Conservation (phyloP, 2,797 vertebrate species). For the Argyrosomus regius region DNA sequence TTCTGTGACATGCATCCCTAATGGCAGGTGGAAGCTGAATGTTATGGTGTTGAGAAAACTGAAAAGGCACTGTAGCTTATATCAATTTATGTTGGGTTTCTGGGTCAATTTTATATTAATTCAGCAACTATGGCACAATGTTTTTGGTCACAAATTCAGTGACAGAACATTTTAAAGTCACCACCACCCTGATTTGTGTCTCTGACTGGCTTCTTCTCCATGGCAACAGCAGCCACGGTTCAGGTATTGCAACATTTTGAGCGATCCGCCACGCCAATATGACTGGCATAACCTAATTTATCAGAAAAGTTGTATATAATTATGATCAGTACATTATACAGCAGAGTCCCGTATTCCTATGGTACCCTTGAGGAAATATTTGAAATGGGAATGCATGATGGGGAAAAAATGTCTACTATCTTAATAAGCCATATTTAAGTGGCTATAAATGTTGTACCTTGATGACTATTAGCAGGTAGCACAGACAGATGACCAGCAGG, state of each 20-base stretch:
- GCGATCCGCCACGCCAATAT: neutral
- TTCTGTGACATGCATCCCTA: neutral
- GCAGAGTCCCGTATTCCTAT: neutral
- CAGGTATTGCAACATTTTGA: neutral
- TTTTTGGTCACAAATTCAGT: neutral
- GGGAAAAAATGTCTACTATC: neutral
- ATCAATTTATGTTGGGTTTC: neutral
- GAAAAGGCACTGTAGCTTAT: neutral
- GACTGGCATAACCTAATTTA: neutral
- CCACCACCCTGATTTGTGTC: neutral
- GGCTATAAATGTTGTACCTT: slow-evolving; percentile 78
- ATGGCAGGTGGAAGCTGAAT: neutral
- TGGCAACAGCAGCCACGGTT: neutral
- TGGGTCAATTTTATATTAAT: neutral
- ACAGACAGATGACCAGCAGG: slow-evolving; percentile 93
- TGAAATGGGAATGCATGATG: no score
- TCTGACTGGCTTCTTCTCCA: neutral
- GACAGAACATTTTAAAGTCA: neutral
- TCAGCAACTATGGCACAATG: neutral
- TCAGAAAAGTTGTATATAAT: neutral
- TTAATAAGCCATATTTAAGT: neutral
- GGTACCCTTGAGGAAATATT: neutral
- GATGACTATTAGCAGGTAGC: slow-evolving; percentile 94
- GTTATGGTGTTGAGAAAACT: neutral
- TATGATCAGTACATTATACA: neutral